Evolutionary conservation across 2,888 invertebrate species (phyloP), one percentile per base, ranked within the genome.

Genomic region (Microctonus brassicae): DNA sequence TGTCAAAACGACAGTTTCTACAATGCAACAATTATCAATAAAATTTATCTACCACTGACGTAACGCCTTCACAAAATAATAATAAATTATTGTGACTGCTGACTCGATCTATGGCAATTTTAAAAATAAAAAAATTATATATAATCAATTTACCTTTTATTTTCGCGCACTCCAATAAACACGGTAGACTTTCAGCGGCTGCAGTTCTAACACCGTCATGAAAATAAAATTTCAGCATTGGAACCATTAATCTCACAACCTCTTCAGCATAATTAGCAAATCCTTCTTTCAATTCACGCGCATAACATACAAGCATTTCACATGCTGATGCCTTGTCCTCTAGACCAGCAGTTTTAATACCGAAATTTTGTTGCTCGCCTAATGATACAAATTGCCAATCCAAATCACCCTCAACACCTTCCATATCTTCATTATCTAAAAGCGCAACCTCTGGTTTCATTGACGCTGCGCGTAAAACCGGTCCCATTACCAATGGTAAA

Each of bases 251-350:
- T 82, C 93, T 93, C 0, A 95, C 94, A 1, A 95, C 94, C 82
- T 92, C 93, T 85, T 96, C 95, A 2, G 95, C 93, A 83, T 90
- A 90, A 77, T 88, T 88, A 2, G 90, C 89, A 75, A 91, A 95
- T 2, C 94, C 95, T 81, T 96, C 96, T 85, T 97, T 97, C 70
- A 98, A 90, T 87, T 98, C 97, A 33, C 96, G 91, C 0, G 97
- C 97, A 84, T 97, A 98, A 87, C 97, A 97, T 10, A 97, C 97
- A 69, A 98, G 89, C 97, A 98, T 98, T 88, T 97, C 96, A 87
- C 97, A 98, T 0, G 98, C 98, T 1, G 96, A 96, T 0, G 97
- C 96, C 86, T 98, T 98, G 87, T 98, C 98, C 88, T 98, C 98
- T 70, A 98, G 89, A 77, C 97, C 94, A 64, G 96, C 94, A 61